Evolutionary conservation across 2,888 invertebrate genomes (phyloP), one percentile per base, ranked within the genome.

Genomic region (Endomychus coccineus): DNA sequence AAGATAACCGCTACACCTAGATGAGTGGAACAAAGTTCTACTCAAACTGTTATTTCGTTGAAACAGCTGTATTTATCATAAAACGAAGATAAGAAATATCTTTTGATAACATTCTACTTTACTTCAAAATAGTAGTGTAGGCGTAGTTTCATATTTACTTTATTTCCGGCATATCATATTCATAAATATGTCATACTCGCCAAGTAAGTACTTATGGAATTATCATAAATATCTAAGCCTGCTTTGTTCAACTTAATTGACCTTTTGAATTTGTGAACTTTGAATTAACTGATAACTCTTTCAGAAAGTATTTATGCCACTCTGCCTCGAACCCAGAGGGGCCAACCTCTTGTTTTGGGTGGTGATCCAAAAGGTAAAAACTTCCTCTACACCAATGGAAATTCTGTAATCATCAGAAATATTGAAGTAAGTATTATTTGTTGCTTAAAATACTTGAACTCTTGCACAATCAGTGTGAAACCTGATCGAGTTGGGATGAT

Each of bases 341-440:
- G 97, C 16, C 84, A 88, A 51, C 92, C 96, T 22, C 77, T 97
- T 51, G 95, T 97, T 35, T 69, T 98, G 54, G 92, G 94, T 39
- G 84, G 86, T 23, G 96, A 96, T 70, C 96, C 97, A 2, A 95
- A 96, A 68, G 96, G 96, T 32, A 89, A 89, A 59, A 95, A 87
- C 61, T 91, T 98, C 68, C 75, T 98, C 33, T 98, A 98, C 64
- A 85, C 92, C 44, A 95, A 96, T 73, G 95, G 96, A 48, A 94
- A 95, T 66, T 95, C 91, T 54, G 95, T 99, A 45, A 91, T 95
- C 61, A 97, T 98, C 59, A 77, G 97, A 50, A 88, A 96, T 67
- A 89, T 97, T 55, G 88, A 91, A 56, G 88, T 87, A 66, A 71
- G 70, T 28, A 3, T n/a, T n/a, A n/a, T n/a, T n/a, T n/a, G n/a